Evolutionary conservation across 2,113 vertebrate genomes (phyloP).

Genomic region (Empidonax traillii): DNA sequence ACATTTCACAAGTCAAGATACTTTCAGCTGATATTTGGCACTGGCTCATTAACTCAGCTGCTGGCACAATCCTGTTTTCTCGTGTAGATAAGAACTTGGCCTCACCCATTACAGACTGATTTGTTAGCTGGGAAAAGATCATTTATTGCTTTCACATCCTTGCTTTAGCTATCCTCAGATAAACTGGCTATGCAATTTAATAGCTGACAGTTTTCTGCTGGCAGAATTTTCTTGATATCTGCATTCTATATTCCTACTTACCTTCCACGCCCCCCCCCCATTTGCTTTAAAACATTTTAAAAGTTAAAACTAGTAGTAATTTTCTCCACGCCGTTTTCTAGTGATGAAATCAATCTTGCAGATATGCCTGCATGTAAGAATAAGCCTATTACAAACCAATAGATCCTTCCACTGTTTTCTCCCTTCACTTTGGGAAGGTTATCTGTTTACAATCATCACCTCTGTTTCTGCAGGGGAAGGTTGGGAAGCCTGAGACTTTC

Average conservation of each 20-base stretch:
- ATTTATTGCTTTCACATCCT: conserved; percentile 53
- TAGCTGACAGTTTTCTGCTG: neutral
- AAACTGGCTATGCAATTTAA: neutral
- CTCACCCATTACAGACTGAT: conserved; percentile 30
- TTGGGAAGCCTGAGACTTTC: neutral
- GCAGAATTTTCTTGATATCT: neutral
- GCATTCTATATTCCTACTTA: neutral
- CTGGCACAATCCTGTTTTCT: conserved; percentile 41
- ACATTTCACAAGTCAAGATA: neutral
- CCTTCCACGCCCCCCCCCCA: neutral
- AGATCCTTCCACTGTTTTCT: neutral
- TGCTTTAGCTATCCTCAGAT: conserved; percentile 5
- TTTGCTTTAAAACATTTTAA: neutral
- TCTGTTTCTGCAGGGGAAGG: neutral
- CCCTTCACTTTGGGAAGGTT: neutral
- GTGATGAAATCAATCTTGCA: neutral
- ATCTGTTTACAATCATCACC: neutral
- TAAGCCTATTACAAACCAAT: neutral
- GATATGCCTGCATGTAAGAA: neutral
- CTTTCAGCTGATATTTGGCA: conserved; percentile 10
- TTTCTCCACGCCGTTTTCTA: neutral
- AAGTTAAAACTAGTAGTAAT: neutral
- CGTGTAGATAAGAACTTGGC: conserved; percentile 44
- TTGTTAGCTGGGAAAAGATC: conserved; percentile 58
- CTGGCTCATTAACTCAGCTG: conserved; percentile 16